Percentiles rank a stretch among this genome's conserved stretches.
phyloP scores from a whole-genome alignment of 2,888 invertebrate genomes.

The Synergus gifuensis region DNA sequence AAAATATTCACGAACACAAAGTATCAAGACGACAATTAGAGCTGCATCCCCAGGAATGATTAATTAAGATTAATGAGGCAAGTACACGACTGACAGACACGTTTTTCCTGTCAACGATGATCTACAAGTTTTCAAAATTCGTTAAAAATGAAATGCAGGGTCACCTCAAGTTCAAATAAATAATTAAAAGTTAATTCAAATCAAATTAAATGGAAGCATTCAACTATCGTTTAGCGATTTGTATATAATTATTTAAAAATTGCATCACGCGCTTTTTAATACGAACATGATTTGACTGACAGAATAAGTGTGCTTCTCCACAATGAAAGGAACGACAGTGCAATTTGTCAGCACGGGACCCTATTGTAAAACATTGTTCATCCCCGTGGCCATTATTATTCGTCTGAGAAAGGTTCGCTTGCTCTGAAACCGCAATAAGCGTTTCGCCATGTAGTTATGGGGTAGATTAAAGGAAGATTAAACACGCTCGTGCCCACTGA shows the following conservation, averaged over 20 bases:
- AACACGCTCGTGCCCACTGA: slow-evolving; percentile 45
- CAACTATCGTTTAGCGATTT: background rate
- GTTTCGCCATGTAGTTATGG: slow-evolving; percentile 43
- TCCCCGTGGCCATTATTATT: slow-evolving; percentile 52
- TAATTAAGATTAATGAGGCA: slow-evolving; percentile 11
- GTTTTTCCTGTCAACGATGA: slow-evolving; percentile 9
- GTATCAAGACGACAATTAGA: background rate
- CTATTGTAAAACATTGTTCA: slow-evolving; percentile 53
- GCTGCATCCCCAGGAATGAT: slow-evolving; percentile 1
- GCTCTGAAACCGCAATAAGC: slow-evolving; percentile 15
- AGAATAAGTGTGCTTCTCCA: slow-evolving; percentile 12
- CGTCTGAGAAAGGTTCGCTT: slow-evolving; percentile 44
- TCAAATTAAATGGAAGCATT: background rate
- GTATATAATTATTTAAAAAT: background rate
- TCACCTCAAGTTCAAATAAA: background rate
- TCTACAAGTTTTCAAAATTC: background rate
- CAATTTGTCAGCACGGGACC: slow-evolving; percentile 54
- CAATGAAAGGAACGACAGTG: slow-evolving; percentile 48
- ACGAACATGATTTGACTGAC: slow-evolving; percentile 15
- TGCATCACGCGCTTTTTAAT: background rate
- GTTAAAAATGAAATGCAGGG: background rate
- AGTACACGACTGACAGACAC: slow-evolving; percentile 23
- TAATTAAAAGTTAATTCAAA: background rate
- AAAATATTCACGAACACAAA: background rate
- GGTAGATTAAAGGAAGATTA: slow-evolving; percentile 56